Conservation (phyloP, 2,888 invertebrate genomes). For the Andrena camellia region DNA sequence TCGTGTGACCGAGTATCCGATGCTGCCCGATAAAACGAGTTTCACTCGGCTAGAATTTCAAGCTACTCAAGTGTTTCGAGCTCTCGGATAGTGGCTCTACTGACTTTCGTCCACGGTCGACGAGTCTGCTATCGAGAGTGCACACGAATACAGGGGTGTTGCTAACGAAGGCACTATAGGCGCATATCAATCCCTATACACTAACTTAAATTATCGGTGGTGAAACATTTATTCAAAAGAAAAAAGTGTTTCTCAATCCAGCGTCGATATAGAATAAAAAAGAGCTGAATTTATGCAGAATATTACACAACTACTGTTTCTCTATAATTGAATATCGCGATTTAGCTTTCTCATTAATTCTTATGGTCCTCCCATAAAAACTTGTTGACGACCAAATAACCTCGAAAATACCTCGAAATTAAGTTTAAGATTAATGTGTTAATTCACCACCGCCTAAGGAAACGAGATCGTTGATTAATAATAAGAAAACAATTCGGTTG, state of each 20-base stretch:
- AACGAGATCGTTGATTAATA: constrained; percentile 7
- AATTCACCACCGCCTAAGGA: neutral
- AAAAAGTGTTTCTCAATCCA: no score
- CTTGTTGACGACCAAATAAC: neutral
- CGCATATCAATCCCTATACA: neutral
- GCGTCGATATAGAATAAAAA: neutral
- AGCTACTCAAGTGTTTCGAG: constrained; percentile 13
- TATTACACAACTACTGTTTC: no score
- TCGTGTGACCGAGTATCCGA: neutral
- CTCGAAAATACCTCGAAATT: neutral
- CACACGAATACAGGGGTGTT: neutral
- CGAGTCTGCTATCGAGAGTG: constrained; percentile 20
- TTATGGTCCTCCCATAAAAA: no score
- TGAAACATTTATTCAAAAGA: no score
- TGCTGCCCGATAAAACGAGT: constrained; percentile 6
- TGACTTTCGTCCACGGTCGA: constrained; percentile 23
- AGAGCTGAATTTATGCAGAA: neutral
- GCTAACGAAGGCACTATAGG: neutral
- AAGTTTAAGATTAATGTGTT: neutral
- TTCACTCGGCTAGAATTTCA: constrained; percentile 16
- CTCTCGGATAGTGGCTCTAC: neutral
- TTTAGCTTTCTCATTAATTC: no score
- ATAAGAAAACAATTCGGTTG: neutral
- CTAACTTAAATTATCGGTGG: neutral
- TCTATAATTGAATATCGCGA: no score